Conservation (phyloP, 1,140 invertebrate genomes). For the Platyscapa corneri region DNA sequence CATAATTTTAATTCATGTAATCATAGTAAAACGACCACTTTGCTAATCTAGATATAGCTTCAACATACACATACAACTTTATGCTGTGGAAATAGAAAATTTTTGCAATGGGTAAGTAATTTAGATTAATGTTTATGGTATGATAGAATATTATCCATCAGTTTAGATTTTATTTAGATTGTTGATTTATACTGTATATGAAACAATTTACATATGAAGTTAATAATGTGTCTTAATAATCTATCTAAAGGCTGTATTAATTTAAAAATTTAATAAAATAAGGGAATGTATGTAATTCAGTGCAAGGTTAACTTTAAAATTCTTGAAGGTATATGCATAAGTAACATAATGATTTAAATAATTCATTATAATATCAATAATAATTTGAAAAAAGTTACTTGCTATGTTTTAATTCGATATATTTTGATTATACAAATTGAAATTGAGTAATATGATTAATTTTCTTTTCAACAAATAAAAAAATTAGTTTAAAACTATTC, state of each 20-base stretch:
- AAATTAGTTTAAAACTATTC: too few species aligned
- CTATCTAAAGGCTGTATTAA: too few species aligned
- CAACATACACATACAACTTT: background rate
- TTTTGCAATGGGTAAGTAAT: slow-evolving; percentile 64
- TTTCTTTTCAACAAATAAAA: too few species aligned
- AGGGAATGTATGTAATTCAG: background rate
- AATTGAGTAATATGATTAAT: too few species aligned
- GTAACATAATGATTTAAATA: too few species aligned
- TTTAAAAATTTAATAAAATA: background rate
- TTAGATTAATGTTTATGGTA: background rate
- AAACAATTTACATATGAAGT: background rate
- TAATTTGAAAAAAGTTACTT: too few species aligned
- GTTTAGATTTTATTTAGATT: background rate
- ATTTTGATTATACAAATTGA: too few species aligned
- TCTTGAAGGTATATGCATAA: too few species aligned
- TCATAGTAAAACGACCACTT: background rate
- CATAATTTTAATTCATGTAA: background rate
- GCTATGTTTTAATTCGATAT: too few species aligned
- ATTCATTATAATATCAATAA: too few species aligned
- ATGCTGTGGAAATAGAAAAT: slow-evolving; percentile 36
- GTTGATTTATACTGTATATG: background rate
- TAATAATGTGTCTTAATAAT: background rate
- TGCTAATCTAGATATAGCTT: slow-evolving; percentile 22
- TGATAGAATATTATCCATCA: background rate
- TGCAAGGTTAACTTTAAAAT: background rate